Evolutionary conservation across 1,140 invertebrate species (phyloP).

Genomic region (Drosophila mauritiana): DNA sequence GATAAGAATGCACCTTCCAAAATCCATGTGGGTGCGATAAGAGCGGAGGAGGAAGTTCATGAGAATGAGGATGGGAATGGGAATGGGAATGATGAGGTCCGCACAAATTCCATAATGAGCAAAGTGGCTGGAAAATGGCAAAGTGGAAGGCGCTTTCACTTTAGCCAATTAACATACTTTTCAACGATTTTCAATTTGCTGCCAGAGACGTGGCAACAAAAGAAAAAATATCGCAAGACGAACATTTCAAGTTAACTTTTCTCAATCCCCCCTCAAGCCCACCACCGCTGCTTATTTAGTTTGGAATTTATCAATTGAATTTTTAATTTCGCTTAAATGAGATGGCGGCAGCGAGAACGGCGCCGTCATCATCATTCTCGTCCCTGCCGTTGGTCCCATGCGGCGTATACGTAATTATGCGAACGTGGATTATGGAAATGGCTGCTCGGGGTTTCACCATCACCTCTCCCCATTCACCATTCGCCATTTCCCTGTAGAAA

Average conservation of each 20-base stretch:
- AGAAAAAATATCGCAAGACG: slow-evolving; percentile 13
- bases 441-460: slow-evolving; percentile 1
- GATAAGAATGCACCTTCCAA: slow-evolving; percentile 35
- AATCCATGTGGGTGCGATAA: slow-evolving; percentile 68
- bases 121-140: slow-evolving; percentile 21
- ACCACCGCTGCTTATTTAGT: slow-evolving; percentile 33
- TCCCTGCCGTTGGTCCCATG: slow-evolving; percentile 39
- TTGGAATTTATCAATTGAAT: slow-evolving; percentile 73
- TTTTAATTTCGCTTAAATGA: slow-evolving; percentile 72
- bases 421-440: slow-evolving; percentile 63
- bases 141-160: slow-evolving; percentile 16
- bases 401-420: slow-evolving; percentile 78
- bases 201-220: slow-evolving; percentile 34
- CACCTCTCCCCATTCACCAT: neutral
- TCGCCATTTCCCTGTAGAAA: neutral
- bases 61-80: neutral
- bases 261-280: neutral
- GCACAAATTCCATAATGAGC: slow-evolving; percentile 46
- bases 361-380: slow-evolving; percentile 19
- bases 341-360: slow-evolving; percentile 20
- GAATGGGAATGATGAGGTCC: neutral
- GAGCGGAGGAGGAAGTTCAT: neutral
- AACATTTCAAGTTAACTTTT: slow-evolving; percentile 31
- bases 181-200: slow-evolving; percentile 64
- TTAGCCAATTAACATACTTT: slow-evolving; percentile 65